phyloP scores from a whole-genome alignment of 2,113 vertebrate species.

The Eptesicus fuscus region DNA sequence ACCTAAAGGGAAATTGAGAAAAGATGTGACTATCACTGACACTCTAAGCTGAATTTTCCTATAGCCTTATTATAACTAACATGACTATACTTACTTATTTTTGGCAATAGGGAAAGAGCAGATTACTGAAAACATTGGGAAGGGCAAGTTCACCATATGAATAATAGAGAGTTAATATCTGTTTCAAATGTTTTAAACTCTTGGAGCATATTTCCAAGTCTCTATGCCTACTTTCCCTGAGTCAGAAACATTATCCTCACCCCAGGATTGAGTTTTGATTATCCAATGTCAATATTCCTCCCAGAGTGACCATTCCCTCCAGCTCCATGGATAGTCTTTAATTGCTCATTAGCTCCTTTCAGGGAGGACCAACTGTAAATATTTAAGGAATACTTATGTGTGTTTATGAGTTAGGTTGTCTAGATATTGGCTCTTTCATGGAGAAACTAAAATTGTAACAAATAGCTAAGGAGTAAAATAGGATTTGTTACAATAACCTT shows the following conservation, averaged over 20 bases:
- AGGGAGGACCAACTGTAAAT: background rate
- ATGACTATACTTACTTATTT: background rate
- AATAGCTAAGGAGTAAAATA: background rate
- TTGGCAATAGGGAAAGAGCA: background rate
- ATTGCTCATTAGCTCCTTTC: background rate
- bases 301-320: background rate
- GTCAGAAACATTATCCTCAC: slow-evolving; percentile 10
- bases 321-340: background rate
- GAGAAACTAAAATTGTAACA: background rate
- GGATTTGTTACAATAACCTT: background rate
- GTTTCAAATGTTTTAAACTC: background rate
- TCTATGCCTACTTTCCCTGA: background rate
- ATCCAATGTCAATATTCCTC: background rate
- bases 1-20: slow-evolving; percentile 35
- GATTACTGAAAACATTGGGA: background rate
- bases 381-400: background rate
- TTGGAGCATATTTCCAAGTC: background rate
- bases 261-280: background rate
- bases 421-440: background rate
- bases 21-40: background rate
- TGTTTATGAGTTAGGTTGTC: slow-evolving; percentile 11
- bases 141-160: background rate
- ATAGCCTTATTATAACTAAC: background rate
- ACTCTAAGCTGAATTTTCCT: background rate
- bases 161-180: background rate